Evolutionary conservation across 2,888 invertebrate species (phyloP), one percentile per base, ranked within the genome.

Genomic region (Standfussiana lucernea): DNA sequence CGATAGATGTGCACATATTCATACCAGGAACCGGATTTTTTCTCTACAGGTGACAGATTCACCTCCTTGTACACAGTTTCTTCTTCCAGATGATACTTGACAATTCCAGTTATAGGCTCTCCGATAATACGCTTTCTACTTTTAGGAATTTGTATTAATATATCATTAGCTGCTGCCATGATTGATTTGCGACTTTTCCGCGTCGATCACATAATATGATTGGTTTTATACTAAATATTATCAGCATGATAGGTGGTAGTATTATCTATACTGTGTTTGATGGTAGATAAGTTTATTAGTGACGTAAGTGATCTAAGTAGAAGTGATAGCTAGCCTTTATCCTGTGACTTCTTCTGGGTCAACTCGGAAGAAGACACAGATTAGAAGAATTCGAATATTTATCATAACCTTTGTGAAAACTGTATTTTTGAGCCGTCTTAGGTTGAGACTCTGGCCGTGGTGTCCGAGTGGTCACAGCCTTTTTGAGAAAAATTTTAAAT

Each of bases 201-300:
- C 66, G 80, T 80, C 66, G 35, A 47, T 80, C 59, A 80, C 73
- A 56, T 66, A 45, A 35, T 47, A n/a, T 84, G 85, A 47, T 80
- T 72, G 53, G 61, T 66, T 85, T 80, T 80, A 66, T 80, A 80
- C 73, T 85, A 67, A 85, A 62, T n/a, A 50, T 65, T 79, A 80
- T 80, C 80, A 66, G 66, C 0, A n/a, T 72, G 72, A 84, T 72
- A 69, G 32, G 42, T 70, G n/a, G 10, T 42, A 32, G 65, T 53
- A 72, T 72, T 85, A 80, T 67, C 61, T 61, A 40, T n/a, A 15
- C 6, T 35, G 53, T 85, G 35, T 40, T 61, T 61, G 72, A 80
- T 84, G 24, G 40, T 72, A 32, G 81, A 84, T 85, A 65, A 69
- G 59, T 78, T 62, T 50, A 28, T 13, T 35, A 35, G n/a, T 80